These are phyloP conservation scores for Drosophila serrata DNA, from an alignment of 1,140 invertebrate genomes.

Conservation along the genomic window DNA sequence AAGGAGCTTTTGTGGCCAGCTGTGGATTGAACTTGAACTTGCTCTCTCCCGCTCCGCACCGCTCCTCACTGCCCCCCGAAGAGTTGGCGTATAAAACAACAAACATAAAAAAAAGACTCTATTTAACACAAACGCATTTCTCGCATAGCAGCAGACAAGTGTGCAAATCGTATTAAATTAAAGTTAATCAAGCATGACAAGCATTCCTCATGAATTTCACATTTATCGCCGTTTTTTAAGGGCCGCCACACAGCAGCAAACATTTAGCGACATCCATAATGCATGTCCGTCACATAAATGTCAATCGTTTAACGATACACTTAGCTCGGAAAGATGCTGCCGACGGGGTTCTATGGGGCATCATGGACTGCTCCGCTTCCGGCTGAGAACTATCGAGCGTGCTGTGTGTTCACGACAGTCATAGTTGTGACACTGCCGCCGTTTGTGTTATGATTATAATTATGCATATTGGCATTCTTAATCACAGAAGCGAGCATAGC, in stretches of 20 bases:
- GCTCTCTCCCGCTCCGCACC: conserved; percentile 9
- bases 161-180: conserved; percentile 79
- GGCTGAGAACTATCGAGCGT: conserved; percentile 48
- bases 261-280: conserved; percentile 17
- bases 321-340: conserved; percentile 14
- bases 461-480: conserved; percentile 74
- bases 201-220: conserved; percentile 50
- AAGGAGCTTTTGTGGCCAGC: conserved; percentile 53
- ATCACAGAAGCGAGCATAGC: conserved; percentile 57
- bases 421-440: conserved; percentile 37
- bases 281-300: conserved; percentile 21
- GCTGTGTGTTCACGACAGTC: conserved; percentile 37
- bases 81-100: conserved; percentile 37
- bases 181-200: conserved; percentile 46
- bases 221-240: conserved; percentile 34
- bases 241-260: conserved; percentile 24
- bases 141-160: conserved; percentile 71
- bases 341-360: conserved; percentile 27
- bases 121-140: conserved; percentile 54
- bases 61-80: not conserved
- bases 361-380: conserved; percentile 54
- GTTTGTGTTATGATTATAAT: conserved; percentile 48
- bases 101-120: conserved; percentile 38
- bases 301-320: conserved; percentile 57
- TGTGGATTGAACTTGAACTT: conserved; percentile 60